A percentile compares a stretch with the other conserved stretches of the same genome.
phyloP scores from a whole-genome alignment of 1,140 invertebrate species.

The Heliconius eleuchia region DNA sequence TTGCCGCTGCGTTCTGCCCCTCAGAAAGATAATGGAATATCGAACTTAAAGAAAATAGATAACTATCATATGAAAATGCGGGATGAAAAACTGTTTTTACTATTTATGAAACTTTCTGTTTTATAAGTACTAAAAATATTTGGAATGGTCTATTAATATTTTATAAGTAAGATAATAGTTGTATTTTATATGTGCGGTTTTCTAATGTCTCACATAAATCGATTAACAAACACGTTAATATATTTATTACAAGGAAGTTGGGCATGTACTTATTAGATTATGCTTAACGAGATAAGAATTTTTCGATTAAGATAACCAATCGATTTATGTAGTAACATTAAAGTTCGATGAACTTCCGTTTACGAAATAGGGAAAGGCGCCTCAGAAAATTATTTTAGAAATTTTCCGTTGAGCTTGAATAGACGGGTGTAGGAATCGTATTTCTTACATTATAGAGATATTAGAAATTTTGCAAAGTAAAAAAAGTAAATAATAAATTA shows the following conservation, averaged over 20 bases:
- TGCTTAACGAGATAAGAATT: conserved; percentile 60
- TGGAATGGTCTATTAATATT: background rate
- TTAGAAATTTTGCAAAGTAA: conserved; percentile 19
- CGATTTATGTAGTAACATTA: conserved; percentile 48
- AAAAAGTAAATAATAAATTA: background rate
- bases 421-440: conserved; percentile 35
- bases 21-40: too few species aligned
- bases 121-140: background rate
- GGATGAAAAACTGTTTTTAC: background rate
- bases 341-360: conserved; percentile 76
- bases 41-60: background rate
- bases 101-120: background rate
- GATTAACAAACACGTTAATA: conserved; percentile 3
- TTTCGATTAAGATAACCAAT: conserved; percentile 57
- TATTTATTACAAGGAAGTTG: conserved; percentile 39
- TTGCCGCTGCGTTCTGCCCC: background rate
- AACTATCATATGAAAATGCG: background rate
- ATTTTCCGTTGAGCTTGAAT: conserved; percentile 49
- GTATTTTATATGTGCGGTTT: background rate
- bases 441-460: conserved; percentile 37
- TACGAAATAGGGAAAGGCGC: conserved; percentile 64
- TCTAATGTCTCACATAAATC: background rate
- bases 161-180: background rate
- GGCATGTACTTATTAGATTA: conserved; percentile 45
- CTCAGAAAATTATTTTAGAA: conserved; percentile 54